phyloP scores from a whole-genome alignment of 2,797 vertebrate genomes.

The Pteropus rufus region DNA sequence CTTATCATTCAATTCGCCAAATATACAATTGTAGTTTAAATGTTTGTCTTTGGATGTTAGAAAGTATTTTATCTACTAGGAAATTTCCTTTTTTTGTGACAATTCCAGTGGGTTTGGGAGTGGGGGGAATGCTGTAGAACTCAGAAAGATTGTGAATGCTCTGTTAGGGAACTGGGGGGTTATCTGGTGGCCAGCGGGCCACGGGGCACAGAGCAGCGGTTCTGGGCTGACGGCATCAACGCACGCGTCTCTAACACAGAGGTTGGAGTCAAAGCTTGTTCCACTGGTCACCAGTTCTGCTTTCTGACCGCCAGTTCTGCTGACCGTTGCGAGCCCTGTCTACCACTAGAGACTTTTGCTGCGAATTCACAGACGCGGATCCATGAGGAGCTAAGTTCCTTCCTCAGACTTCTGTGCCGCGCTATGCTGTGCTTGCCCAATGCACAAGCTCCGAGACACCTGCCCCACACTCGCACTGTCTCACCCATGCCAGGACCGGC shows the following conservation, averaged over 20 bases:
- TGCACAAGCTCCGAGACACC: background rate
- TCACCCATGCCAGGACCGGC: background rate
- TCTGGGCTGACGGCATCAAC: background rate
- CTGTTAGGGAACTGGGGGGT: background rate
- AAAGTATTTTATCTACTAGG: background rate
- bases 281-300: background rate
- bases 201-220: background rate
- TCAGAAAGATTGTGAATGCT: background rate
- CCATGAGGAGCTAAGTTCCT: background rate
- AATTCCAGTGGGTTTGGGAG: background rate
- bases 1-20: background rate
- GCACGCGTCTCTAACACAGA: background rate
- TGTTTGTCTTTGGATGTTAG: background rate
- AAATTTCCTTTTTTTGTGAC: background rate
- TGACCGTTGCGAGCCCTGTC: background rate
- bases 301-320: too few relatives aligned
- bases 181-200: background rate
- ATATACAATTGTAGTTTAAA: background rate
- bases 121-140: background rate
- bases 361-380: background rate
- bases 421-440: too few relatives aligned
- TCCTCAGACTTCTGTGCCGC: background rate
- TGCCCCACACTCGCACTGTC: rapidly evolving
- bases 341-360: background rate
- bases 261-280: background rate